Conservation (phyloP, 2,797 vertebrate genomes). For the Furcifer pardalis region DNA sequence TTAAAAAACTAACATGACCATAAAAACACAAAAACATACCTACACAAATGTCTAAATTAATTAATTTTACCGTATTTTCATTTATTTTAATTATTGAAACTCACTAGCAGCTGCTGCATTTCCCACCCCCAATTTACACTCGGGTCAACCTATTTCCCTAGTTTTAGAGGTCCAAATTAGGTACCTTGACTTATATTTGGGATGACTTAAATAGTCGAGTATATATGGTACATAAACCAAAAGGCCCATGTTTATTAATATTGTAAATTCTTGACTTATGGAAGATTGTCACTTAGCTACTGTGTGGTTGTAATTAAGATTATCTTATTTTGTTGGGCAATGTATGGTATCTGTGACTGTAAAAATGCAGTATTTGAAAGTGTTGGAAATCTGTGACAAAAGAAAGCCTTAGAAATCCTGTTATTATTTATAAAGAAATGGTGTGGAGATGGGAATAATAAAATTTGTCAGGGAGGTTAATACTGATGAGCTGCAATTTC, state of each 20-base stretch:
- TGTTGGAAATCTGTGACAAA: background rate
- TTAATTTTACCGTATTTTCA: no score
- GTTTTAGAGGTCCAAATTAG: no score
- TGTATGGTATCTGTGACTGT: background rate
- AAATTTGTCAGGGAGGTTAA: background rate
- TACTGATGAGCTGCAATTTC: background rate
- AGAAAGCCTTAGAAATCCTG: background rate
- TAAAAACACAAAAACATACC: no score
- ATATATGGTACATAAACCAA: no score
- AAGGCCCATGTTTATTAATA: background rate
- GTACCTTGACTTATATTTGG: no score
- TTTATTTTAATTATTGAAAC: no score
- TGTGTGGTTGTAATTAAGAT: background rate
- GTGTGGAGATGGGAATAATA: background rate
- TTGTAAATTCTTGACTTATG: background rate
- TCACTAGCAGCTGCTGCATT: no score
- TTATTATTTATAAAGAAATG: background rate
- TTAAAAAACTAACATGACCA: no score
- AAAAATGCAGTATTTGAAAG: background rate
- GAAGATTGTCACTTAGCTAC: background rate
- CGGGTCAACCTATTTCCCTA: no score
- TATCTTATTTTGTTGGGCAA: background rate
- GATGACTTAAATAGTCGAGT: no score
- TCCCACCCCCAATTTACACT: no score
- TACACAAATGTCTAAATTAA: no score